Evolutionary conservation across 2,113 vertebrate species (phyloP), one percentile per base, ranked within the genome.

Genomic region (Bubo blakistoni): DNA sequence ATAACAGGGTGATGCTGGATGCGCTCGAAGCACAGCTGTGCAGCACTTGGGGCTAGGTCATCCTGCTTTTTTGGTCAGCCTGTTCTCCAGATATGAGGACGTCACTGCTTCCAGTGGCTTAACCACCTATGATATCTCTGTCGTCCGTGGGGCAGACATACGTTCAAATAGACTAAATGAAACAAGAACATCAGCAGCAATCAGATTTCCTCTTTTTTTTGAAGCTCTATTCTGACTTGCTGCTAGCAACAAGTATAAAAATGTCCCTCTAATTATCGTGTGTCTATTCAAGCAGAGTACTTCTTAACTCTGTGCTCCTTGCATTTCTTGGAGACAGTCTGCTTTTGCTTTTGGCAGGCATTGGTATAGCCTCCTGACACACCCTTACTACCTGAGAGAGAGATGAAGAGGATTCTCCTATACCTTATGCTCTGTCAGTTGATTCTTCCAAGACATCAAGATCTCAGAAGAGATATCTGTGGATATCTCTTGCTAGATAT

Each of bases 101-200:
- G 74, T 3, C 10, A 57, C 10, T 77, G 16, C 24, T 17, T 71
- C 19, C 17, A 71, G 51, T 62, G 44, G 26, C 32, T 79, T 47
- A 51, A 24, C 10, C 15, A 88, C 8, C 19, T 27, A 0, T 0
- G 1, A 5, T 16, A 51, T 20, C 42, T 49, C 40, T 83, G 22
- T 27, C 15, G 29, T 32, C 24, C 1, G 2, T 42, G 38, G 19
- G 40, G 15, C 32, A 47, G 21, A 7, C 9, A 22, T 36, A 40
- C 2, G 15, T 27, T 54, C 30, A 61, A 34, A 61, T 0, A 62
- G 49, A 73, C 36, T 13, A 25, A 49, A 18, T 7, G n/a, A 85
- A 82, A 72, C 14, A 38, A 61, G 26, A 57, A 30, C 1, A 11
- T 6, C 47, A 71, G 21, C 30, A 61, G 25, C 49, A 73, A 46